Base-by-base conservation (phyloP, 2,797 vertebrate species). In the Gymnothorax javanicus region DNA sequence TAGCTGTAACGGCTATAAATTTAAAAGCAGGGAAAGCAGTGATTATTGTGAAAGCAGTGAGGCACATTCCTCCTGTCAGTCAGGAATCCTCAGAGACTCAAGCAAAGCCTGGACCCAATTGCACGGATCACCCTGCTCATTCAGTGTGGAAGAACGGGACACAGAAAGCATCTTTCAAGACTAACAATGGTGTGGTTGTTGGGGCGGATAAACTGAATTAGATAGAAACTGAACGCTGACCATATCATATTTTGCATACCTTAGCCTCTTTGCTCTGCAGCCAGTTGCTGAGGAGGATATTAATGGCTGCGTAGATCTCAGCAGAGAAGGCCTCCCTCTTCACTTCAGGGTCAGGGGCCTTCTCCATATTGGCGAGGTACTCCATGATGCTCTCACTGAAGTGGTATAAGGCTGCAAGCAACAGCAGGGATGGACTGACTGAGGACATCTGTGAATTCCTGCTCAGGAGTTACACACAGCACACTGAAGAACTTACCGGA, bases 341-440 rank as follows among this genome's bases (percentile, higher is more conserved):
- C 77, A 99, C 97, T 0, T 97, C 98, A 85, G 98, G 98, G 93
- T 99, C 98, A 0, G 98, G 98, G 13, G 98, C 98, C 89, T 99
- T 96, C 93, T 99, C 98, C 90, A 98, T 89, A 93, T 98, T 98
- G 4, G 98, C 98, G 86, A 99, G 89, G 87, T 99, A 99, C 89
- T 99, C 98, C 91, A 97, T 92, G 90, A 98, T 97, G 90, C 98
- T 97, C 92, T 99, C 97, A 0, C 97, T 98, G 94, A 99, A 99
- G 92, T 91, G 97, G 94, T 95, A 96, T 91, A 99, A 93, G 5
- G 97, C 98, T 99, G 85, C 0, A 7, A 15, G 43, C 73, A 77
- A 54, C 20, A 82, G 50, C 9, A n/a, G 20, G 17, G 17, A 52
- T 4, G 77, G 23, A 43, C 33, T 43, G 50, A 52, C 33, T 52